These are phyloP conservation scores for Drosophila biarmipes DNA, from an alignment of 1,140 invertebrate species.

Conservation along the genomic window DNA sequence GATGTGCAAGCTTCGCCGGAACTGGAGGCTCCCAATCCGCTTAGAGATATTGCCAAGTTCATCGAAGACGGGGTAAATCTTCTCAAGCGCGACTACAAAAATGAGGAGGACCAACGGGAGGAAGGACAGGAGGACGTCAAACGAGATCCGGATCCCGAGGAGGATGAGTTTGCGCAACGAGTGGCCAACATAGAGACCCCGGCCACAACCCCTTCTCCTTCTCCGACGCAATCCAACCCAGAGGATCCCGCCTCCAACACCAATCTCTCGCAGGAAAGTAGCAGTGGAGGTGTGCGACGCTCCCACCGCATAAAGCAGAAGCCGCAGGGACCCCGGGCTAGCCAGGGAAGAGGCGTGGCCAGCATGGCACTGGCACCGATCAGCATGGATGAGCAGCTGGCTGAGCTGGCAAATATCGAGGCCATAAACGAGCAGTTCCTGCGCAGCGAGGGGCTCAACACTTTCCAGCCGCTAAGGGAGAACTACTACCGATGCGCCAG, in stretches of 20 bases:
- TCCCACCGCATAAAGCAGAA: constrained; percentile 81
- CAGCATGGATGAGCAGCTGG: constrained; percentile 67
- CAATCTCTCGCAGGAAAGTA: constrained; percentile 3
- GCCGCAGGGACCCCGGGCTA: constrained; percentile 55
- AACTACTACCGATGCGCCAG: constrained; percentile 94
- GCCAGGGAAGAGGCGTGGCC: constrained; percentile 60
- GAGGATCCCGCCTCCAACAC: constrained; percentile 18
- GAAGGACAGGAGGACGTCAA: constrained; percentile 2
- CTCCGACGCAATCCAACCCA: constrained; percentile 36
- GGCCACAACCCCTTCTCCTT: constrained; percentile 43
- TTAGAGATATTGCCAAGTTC: constrained; percentile 80
- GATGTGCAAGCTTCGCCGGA: constrained; percentile 30
- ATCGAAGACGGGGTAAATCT: constrained; percentile 78
- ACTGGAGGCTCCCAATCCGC: constrained; percentile 52
- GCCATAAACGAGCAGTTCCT: constrained; percentile 73
- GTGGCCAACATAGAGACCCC: constrained; percentile 62
- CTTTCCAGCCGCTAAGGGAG: constrained; percentile 92
- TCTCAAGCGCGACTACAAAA: constrained; percentile 71
- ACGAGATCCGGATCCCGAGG: not conserved
- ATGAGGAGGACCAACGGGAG: constrained; percentile 44
- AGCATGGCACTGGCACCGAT: constrained; percentile 31
- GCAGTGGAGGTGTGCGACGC: constrained; percentile 47
- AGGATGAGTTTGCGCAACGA: constrained; percentile 48
- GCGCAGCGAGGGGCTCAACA: constrained; percentile 88
- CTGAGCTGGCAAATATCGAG: constrained; percentile 69